Conservation (phyloP, 2,888 invertebrate species). For the Campoletis raptor region DNA sequence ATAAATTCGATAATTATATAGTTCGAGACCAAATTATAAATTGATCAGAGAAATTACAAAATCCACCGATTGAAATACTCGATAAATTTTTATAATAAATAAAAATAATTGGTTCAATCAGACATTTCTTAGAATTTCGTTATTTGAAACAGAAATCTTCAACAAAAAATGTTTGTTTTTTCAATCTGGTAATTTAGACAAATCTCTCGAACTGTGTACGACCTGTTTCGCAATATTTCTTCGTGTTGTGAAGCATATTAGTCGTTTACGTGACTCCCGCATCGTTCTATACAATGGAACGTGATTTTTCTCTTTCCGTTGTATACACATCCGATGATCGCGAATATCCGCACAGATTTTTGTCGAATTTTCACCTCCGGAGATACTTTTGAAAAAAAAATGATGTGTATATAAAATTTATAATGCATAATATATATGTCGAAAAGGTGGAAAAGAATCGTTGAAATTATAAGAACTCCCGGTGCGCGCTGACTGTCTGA, state of each 20-base stretch:
- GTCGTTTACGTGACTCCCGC: constrained; percentile 45
- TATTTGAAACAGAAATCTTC: background rate
- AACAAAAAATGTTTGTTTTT: background rate
- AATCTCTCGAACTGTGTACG: constrained; percentile 11
- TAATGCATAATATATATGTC: background rate
- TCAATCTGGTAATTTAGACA: background rate
- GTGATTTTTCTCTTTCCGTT: constrained; percentile 22
- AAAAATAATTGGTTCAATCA: background rate
- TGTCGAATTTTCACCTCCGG: constrained; percentile 57
- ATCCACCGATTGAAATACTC: background rate
- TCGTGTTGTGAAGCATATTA: constrained; percentile 23
- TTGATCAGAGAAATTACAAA: background rate
- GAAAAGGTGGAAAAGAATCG: constrained; percentile 62
- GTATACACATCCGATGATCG: constrained; percentile 20
- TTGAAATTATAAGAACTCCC: constrained; percentile 75
- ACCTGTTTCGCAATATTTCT: constrained; percentile 42
- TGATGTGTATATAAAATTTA: constrained; percentile 12
- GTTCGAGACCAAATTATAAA: too few species aligned
- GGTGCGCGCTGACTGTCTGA: constrained; percentile 81
- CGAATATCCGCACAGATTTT: constrained; percentile 63
- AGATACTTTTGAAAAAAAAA: constrained; percentile 29
- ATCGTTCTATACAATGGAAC: constrained; percentile 22
- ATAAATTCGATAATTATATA: too few species aligned
- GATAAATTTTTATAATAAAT: background rate
- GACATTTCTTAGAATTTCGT: background rate